Percentiles rank a stretch among this genome's conserved stretches.
phyloP scores from a whole-genome alignment of 2,797 vertebrate genomes.

The Peromyscus melanophrys region DNA sequence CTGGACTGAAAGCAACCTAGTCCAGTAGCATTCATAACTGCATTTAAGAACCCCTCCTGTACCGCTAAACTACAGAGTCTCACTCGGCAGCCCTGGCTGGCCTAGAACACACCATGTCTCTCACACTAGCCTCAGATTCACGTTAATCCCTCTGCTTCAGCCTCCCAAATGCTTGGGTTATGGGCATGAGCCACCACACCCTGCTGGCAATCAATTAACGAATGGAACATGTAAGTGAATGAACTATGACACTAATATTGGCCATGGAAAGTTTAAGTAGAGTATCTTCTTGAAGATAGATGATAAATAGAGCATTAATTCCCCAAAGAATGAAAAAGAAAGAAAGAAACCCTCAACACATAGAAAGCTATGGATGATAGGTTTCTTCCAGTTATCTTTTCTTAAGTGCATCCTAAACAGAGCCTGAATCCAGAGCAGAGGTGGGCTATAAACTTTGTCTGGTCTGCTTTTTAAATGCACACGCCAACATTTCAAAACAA shows the following conservation, averaged over 20 bases:
- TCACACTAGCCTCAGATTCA: not conserved
- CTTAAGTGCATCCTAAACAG: slow-evolving; percentile 30
- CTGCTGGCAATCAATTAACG: not conserved
- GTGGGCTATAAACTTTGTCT: not conserved
- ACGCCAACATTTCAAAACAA: not conserved
- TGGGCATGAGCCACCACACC: not conserved
- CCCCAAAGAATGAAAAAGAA: not conserved
- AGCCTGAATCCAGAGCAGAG: not conserved
- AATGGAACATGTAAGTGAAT: not conserved
- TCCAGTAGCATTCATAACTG: not conserved
- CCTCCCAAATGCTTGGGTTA: not conserved
- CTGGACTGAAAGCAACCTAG: not conserved
- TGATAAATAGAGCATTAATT: not conserved
- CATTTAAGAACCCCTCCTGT: not conserved
- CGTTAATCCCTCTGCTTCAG: not conserved
- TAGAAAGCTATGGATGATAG: not conserved
- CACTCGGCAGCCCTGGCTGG: not conserved
- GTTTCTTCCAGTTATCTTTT: not conserved
- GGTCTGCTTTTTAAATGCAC: not conserved
- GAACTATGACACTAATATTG: not conserved
- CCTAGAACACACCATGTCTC: not conserved
- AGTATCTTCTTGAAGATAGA: not conserved
- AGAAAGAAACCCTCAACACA: not conserved
- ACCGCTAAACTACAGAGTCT: not conserved
- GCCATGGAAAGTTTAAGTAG: not conserved